These are phyloP conservation scores for Bufotes viridis DNA, from an alignment of 2,797 vertebrate species.

Conservation along the genomic window DNA sequence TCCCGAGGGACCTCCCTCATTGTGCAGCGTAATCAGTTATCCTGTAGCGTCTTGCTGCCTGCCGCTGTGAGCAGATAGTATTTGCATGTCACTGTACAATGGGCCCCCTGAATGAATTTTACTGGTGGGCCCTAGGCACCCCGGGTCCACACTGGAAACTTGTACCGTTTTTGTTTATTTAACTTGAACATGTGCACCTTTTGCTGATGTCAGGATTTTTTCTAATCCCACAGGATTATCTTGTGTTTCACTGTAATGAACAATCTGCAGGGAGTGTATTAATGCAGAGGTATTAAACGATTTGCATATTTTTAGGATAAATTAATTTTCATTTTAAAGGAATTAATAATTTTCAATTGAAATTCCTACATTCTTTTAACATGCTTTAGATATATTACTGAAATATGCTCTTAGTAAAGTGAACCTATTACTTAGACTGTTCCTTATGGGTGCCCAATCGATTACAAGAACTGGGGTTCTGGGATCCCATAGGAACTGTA, in stretches of 20 bases:
- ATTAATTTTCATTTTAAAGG: background rate
- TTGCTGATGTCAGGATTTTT: constrained; percentile 3
- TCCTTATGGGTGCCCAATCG: background rate
- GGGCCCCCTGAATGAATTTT: background rate
- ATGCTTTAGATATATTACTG: background rate
- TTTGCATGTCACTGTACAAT: no score
- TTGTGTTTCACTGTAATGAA: constrained; percentile 1
- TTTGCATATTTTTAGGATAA: constrained; percentile 25
- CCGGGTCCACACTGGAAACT: background rate
- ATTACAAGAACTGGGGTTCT: background rate
- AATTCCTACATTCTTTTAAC: background rate
- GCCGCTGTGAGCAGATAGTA: no score
- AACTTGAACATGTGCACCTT: background rate
- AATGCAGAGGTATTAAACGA: constrained; percentile 31
- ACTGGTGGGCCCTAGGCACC: background rate
- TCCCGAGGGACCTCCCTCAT: no score
- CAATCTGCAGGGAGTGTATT: constrained; percentile 17
- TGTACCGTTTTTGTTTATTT: background rate
- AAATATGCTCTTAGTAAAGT: background rate
- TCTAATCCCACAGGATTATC: background rate
- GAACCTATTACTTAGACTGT: background rate
- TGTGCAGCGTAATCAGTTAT: no score
- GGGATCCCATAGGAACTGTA: background rate
- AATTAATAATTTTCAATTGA: background rate
- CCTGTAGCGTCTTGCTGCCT: no score